Evolutionary conservation across 2,113 vertebrate species (phyloP), one percentile per base, ranked within the genome.

Genomic region (Barnardius zonarius): DNA sequence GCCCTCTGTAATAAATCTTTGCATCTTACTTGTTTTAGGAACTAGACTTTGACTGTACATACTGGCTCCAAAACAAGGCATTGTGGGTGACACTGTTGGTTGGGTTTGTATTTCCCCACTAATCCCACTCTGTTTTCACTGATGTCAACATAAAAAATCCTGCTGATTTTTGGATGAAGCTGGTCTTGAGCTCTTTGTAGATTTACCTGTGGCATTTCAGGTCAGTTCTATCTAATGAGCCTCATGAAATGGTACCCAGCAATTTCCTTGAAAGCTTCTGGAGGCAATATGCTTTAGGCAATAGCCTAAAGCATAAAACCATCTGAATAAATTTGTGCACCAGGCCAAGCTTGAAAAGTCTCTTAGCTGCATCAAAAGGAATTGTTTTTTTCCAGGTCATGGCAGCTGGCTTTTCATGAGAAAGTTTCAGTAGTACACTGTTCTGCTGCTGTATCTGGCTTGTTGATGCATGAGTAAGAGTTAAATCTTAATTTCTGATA

Each of bases 251-350:
- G 11, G 14, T 78, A 49, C 49, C 93, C 31, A 33, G 23, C 66
- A 67, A 2, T 64, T 91, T 95, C 43, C 55, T 59, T 22, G 35
- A 59, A 93, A 51, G 19, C 22, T 44, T 90, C 25, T 37, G 2
- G 67, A 91, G 41, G 27, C 30, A 67, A 44, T 44, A 11, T 39
- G 39, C 25, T 37, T 2, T 70, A 91, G 41, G 27, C 30, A 67
- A 37, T 44, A 92, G 30, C 15, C 18, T 94, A 78, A 81, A 49
- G 75, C 59, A 62, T 82, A 81, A 86, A 84, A 68, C n/a, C 3
- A 57, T 88, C 61, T 90, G 86, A 96, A 92, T 93, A 78, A 80
- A 78, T 88, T 48, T 81, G 12, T 91, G 49, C 31, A 52, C 41
- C 11, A 54, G 20, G 27, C 37, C 30, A 31, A 68, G 66, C 52